These are phyloP conservation scores for Penaeus vannamei DNA, from an alignment of 1,140 invertebrate genomes.

Conservation along the genomic window DNA sequence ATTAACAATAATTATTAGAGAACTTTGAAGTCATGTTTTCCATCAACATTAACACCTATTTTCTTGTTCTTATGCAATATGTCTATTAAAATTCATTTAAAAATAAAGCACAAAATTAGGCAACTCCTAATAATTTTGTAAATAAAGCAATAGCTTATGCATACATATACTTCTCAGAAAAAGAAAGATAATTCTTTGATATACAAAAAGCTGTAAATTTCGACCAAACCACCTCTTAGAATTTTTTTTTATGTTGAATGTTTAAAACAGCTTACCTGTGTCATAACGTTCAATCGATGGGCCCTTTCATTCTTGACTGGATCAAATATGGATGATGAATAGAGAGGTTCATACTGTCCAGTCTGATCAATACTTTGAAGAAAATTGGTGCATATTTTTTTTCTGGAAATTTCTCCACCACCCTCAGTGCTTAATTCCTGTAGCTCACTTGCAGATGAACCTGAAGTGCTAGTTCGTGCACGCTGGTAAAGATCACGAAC, in stretches of 20 bases:
- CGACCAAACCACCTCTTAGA: too few relatives aligned
- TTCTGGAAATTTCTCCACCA: conserved; percentile 50
- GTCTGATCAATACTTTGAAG: conserved; percentile 66
- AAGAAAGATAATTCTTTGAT: too few relatives aligned
- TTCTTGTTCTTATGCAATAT: too few relatives aligned
- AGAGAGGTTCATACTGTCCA: conserved; percentile 64
- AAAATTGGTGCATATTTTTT: conserved; percentile 65
- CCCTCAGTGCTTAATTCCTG: conserved; percentile 31
- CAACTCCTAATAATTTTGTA: too few relatives aligned
- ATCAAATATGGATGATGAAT: conserved; percentile 53
- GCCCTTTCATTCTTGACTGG: conserved; percentile 60
- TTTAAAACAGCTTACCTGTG: conserved; percentile 34
- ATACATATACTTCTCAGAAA: too few relatives aligned
- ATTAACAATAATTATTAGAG: too few relatives aligned
- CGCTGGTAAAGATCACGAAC: conserved; percentile 59
- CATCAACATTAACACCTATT: too few relatives aligned
- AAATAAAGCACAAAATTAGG: too few relatives aligned
- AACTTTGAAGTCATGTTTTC: too few relatives aligned
- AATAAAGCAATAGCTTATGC: too few relatives aligned
- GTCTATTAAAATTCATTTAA: too few relatives aligned
- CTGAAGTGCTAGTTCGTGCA: conserved; percentile 47
- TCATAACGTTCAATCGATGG: conserved; percentile 53
- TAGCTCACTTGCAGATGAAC: conserved; percentile 27
- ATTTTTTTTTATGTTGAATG: too few relatives aligned
- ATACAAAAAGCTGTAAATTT: neutral